Percentiles rank a stretch among this genome's conserved stretches.
Evolutionary conservation across 2,797 vertebrate genomes (phyloP).

Genomic region (Argya squamiceps): DNA sequence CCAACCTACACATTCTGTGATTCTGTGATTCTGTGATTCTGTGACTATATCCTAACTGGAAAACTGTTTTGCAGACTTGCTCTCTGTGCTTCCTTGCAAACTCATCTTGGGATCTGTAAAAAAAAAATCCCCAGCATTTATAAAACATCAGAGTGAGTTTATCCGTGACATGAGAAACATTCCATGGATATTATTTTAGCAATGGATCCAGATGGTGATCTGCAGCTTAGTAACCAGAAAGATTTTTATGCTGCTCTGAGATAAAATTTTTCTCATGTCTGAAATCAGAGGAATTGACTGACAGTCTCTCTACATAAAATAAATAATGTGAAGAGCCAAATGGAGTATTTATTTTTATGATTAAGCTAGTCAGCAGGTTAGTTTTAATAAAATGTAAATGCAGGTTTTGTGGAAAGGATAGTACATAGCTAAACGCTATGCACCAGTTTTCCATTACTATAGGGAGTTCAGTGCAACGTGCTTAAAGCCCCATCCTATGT

Average conservation of each 20-base stretch:
- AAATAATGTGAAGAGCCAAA: slow-evolving; percentile 9
- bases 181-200: background rate
- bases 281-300: slow-evolving; percentile 29
- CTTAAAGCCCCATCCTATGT: slow-evolving; percentile 11
- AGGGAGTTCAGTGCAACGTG: background rate
- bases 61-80: background rate
- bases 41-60: background rate
- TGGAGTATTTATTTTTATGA: slow-evolving; percentile 31
- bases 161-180: background rate
- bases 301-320: background rate
- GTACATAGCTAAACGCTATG: background rate
- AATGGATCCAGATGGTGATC: background rate
- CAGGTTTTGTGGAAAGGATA: slow-evolving; percentile 25
- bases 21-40: too few relatives aligned
- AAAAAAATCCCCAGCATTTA: background rate
- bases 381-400: slow-evolving; percentile 46
- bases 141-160: background rate
- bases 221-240: background rate
- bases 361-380: slow-evolving; percentile 46
- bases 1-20: too few relatives aligned
- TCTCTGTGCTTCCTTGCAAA: background rate
- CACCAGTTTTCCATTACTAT: slow-evolving; percentile 37
- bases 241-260: background rate
- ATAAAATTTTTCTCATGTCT: background rate
- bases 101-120: background rate